These are phyloP conservation scores for Atta texana DNA, from an alignment of 1,140 invertebrate species.

Conservation along the genomic window DNA sequence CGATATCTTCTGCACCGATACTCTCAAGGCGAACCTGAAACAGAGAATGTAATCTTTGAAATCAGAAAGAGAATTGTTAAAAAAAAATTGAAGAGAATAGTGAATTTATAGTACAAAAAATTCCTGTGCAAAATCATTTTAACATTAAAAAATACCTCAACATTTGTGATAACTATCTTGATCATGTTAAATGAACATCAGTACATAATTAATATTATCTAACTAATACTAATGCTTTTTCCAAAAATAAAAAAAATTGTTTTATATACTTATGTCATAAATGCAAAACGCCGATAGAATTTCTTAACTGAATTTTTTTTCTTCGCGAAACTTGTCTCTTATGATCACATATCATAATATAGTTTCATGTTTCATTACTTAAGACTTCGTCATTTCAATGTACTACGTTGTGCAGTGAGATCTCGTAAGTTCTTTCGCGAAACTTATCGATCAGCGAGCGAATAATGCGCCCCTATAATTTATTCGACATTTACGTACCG, in stretches of 20 bases:
- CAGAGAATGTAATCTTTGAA: constrained; percentile 13
- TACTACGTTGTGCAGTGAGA: not conserved
- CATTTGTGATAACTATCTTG: not conserved
- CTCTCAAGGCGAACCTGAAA: constrained; percentile 96
- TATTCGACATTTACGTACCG: constrained; percentile 45
- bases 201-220: not conserved
- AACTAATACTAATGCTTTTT: not conserved
- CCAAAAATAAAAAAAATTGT: not conserved
- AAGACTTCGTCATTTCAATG: constrained; percentile 15
- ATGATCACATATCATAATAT: not conserved
- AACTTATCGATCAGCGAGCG: constrained; percentile 51
- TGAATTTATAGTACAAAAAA: not conserved
- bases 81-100: too few species aligned
- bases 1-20: constrained; percentile 99
- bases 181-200: not conserved
- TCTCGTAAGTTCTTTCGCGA: constrained; percentile 6
- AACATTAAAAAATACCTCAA: not conserved
- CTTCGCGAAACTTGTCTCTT: not conserved
- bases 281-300: not conserved
- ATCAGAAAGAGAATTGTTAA: not conserved
- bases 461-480: constrained; percentile 61
- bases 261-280: not conserved
- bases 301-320: constrained; percentile 7
- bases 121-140: not conserved
- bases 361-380: constrained; percentile 30